These are phyloP conservation scores for Leptobrachium leishanense DNA, from an alignment of 2,113 vertebrate species.

Conservation along the genomic window DNA sequence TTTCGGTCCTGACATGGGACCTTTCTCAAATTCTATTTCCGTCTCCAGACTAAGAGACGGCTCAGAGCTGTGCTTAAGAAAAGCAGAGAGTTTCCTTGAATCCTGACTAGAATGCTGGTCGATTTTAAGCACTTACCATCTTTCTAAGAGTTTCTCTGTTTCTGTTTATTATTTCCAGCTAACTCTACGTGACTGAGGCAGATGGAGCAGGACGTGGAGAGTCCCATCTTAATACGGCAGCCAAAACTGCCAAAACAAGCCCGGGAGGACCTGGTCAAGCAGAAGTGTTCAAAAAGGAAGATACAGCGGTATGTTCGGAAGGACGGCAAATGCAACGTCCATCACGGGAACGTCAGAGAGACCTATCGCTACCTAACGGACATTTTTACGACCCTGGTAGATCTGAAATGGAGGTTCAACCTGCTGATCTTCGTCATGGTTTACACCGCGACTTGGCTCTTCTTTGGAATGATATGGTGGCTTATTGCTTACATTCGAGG, in stretches of 20 bases:
- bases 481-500: conserved; percentile 94
- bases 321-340: conserved; percentile 97
- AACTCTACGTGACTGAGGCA: conserved; percentile 64
- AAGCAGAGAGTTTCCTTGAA: too few relatives aligned
- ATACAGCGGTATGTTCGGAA: conserved; percentile 91
- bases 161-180: conserved; percentile 16
- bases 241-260: conserved; percentile 88
- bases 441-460: conserved; percentile 97
- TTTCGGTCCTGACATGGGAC: too few relatives aligned
- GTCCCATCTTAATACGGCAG: conserved; percentile 81
- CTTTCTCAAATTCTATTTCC: too few relatives aligned
- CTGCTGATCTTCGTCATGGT: conserved; percentile 96
- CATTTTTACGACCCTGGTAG: conserved; percentile 96
- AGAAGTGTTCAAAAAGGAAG: conserved; percentile 76
- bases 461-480: conserved; percentile 99
- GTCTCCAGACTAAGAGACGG: too few relatives aligned
- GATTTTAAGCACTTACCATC: too few relatives aligned
- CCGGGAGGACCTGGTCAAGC: conserved; percentile 80
- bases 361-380: conserved; percentile 95
- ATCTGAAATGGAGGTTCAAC: conserved; percentile 97
- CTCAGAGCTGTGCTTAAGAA: too few relatives aligned
- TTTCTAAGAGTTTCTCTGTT: neutral
- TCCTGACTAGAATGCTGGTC: too few relatives aligned
- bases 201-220: conserved; percentile 99
- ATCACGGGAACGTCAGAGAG: conserved; percentile 94